Base-by-base conservation (phyloP, 2,113 vertebrate genomes). In the Acrocephalus kingi region DNA sequence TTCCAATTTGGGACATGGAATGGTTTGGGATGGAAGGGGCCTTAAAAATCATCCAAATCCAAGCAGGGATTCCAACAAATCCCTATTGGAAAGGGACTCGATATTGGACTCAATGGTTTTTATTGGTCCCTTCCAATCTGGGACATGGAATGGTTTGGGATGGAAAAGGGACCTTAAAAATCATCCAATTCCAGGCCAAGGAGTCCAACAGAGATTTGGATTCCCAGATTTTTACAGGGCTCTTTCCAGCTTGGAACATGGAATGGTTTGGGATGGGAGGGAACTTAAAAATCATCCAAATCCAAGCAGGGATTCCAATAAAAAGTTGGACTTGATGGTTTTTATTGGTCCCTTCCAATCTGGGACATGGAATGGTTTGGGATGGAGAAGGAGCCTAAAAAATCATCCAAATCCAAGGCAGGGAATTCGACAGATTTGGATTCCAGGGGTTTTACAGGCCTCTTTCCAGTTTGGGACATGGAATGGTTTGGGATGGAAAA, bases 391-490 rank as follows among this genome's bases (percentile, higher is more conserved):
- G 8, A 0, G n/a, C 12, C 15, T 19, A 61, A 31, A 49, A 10
- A 4, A 78, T n/a, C 17, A 16, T 33, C 46, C 27, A 14, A 5
- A 20, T 49, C 20, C 55, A 59, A 2, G 33, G 0, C 43, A 37
- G 0, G 4, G 43, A 37, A 0, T 48, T 3, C 15, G 6, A 7
- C 15, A 25, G 21, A 37, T 3, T 25, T 49, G 56, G n/a, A 61
- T 2, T 55, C 6, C 2, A 35, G 1, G 25, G 5, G 46, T 3
- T 35, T 37, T 23, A 10, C 2, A 7, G 10, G 2, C 1, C 2
- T 10, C 14, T 1, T 22, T 66, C 25, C 9, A 9, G 0, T 19
- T 3, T 45, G 39, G 1, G 61, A 30, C 6, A 2, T 9, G 18
- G 25, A 55, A 55, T 25, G 1, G 7, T 56, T 55, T 55, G 51